Conservation (phyloP, 1,140 invertebrate genomes). For the Laupala kohalensis region DNA sequence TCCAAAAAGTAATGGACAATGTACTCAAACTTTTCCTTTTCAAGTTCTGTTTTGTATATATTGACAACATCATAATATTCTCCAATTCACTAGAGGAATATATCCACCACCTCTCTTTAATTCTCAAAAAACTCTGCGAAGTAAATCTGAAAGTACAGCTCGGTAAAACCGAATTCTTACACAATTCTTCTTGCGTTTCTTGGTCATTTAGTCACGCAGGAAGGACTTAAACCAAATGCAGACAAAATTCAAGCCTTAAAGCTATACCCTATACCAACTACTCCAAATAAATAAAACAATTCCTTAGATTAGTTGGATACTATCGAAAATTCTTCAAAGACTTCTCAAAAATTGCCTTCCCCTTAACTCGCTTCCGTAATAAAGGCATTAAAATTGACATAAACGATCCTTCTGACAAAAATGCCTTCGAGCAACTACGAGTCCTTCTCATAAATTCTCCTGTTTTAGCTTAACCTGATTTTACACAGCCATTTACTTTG, state of each 20-base stretch:
- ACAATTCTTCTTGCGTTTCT: not conserved
- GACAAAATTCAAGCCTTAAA: too few relatives aligned
- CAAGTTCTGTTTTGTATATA: constrained; percentile 15
- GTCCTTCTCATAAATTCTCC: not conserved
- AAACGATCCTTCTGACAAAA: not conserved
- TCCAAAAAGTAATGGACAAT: constrained; percentile 19
- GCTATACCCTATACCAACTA: constrained; percentile 11
- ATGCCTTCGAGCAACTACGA: not conserved
- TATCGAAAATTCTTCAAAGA: constrained; percentile 13
- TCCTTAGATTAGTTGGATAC: constrained; percentile 16
- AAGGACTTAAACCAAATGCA: not conserved
- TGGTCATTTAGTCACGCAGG: not conserved
- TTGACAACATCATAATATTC: constrained; percentile 19
- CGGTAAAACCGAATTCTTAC: not conserved
- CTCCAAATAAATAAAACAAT: constrained; percentile 14
- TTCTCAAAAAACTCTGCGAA: not conserved
- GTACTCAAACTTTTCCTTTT: constrained; percentile 14
- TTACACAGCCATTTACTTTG: not conserved
- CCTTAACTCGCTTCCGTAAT: constrained; percentile 5
- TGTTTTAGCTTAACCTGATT: not conserved
- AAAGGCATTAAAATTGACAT: not conserved
- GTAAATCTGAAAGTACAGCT: not conserved
- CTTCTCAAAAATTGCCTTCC: constrained; percentile 9
- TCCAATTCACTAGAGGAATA: not conserved
- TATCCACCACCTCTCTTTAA: not conserved